These are phyloP conservation scores for Plumapathes pennacea DNA, from an alignment of 92 coral and sea anemone species.

Conservation along the genomic window DNA sequence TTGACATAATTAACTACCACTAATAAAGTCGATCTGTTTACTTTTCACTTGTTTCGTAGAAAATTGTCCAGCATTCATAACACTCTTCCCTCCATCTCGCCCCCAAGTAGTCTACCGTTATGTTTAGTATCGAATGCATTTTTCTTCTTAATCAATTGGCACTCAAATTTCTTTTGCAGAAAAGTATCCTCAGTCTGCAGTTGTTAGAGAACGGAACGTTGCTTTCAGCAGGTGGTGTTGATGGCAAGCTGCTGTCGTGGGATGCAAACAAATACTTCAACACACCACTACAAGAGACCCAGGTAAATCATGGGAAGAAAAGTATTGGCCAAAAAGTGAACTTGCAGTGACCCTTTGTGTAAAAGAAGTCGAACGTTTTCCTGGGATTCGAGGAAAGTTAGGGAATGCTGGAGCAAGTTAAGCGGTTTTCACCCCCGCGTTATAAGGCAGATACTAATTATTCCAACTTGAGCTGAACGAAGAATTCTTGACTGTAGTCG, in stretches of 20 bases:
- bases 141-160: background rate
- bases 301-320: constrained; percentile 30
- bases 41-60: too few relatives aligned
- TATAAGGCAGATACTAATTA: too few relatives aligned
- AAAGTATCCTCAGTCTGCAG: constrained; percentile 64
- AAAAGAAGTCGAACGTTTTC: too few relatives aligned
- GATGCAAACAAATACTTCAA: constrained; percentile 82
- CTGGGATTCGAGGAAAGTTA: too few relatives aligned
- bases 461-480: too few relatives aligned
- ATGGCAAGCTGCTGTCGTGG: constrained; percentile 78
- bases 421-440: too few relatives aligned
- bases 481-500: background rate
- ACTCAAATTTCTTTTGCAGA: constrained; percentile 40
- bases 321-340: background rate
- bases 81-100: background rate
- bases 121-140: background rate
- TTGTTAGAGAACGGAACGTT: constrained; percentile 75
- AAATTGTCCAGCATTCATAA: too few relatives aligned
- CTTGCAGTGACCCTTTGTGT: background rate
- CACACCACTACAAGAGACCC: constrained; percentile 74
- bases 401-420: too few relatives aligned
- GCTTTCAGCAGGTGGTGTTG: constrained; percentile 79
- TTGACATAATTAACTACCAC: too few relatives aligned
- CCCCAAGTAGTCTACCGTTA: background rate
- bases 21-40: too few relatives aligned